Percentiles rank a stretch among this genome's conserved stretches.
Evolutionary conservation across 2,113 vertebrate species (phyloP).

Genomic region (Mellivora capensis): DNA sequence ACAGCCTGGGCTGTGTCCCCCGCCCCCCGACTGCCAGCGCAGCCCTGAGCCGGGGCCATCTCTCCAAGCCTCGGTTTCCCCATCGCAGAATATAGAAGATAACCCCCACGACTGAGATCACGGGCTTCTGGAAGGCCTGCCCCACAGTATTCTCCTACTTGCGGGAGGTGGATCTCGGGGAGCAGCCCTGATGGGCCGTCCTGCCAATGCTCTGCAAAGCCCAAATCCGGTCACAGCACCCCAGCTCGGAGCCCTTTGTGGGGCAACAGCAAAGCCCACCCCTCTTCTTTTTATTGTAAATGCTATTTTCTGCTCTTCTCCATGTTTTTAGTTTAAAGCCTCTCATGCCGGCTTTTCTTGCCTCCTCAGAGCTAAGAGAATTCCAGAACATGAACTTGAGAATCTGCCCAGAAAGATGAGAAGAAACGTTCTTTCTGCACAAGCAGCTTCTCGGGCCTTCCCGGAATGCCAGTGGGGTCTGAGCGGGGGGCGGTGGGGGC

Average conservation of each 20-base stretch:
- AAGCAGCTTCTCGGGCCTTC: not conserved
- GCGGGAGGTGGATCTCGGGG: too few species aligned
- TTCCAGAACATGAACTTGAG: not conserved
- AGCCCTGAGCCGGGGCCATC: not conserved
- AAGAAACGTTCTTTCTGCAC: not conserved
- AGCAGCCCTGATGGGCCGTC: rapidly evolving
- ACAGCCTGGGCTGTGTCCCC: rapidly evolving
- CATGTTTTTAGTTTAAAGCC: not conserved
- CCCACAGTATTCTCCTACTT: not conserved
- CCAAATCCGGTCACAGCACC: rapidly evolving
- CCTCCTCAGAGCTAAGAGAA: not conserved
- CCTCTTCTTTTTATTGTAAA: not conserved
- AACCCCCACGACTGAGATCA: not conserved
- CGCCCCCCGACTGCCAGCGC: not conserved
- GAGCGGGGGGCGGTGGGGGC: not conserved
- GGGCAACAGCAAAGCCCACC: not conserved
- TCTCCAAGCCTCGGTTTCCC: not conserved
- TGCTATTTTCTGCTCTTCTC: not conserved
- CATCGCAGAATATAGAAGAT: not conserved
- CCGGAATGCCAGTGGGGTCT: not conserved
- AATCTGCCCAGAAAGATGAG: not conserved
- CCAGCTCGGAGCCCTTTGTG: not conserved
- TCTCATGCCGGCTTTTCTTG: not conserved
- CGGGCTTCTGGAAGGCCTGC: not conserved
- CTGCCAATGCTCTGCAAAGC: not conserved